Conservation (phyloP, 2,113 vertebrate species). For the Microtus pennsylvanicus region DNA sequence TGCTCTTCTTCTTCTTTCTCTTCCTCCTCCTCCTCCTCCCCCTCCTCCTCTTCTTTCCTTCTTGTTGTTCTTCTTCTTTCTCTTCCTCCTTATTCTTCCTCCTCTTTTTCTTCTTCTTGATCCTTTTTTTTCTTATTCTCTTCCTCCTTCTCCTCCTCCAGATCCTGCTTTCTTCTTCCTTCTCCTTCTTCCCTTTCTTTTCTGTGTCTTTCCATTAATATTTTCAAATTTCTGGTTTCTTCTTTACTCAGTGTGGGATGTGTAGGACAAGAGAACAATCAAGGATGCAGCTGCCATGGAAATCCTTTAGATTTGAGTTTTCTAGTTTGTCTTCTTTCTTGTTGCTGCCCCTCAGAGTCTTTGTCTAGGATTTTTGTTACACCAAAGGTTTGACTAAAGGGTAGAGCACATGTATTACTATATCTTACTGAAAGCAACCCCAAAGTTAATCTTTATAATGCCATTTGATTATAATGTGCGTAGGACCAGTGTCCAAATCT, state of each 20-base stretch:
- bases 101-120: too few species aligned
- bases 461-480: background rate
- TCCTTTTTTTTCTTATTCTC: too few species aligned
- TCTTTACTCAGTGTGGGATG: background rate
- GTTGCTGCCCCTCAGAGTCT: background rate
- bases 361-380: background rate
- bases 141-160: too few species aligned
- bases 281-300: background rate
- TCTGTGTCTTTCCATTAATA: background rate
- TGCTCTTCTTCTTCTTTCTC: too few species aligned
- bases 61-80: too few species aligned
- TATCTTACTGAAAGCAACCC: background rate
- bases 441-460: conserved; percentile 33
- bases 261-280: background rate
- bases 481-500: background rate
- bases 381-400: background rate
- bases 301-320: background rate
- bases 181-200: background rate
- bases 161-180: too few species aligned
- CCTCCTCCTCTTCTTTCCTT: too few species aligned
- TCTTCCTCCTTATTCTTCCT: too few species aligned
- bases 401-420: background rate
- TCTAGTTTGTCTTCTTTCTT: background rate
- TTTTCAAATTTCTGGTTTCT: background rate
- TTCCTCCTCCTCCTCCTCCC: too few species aligned